phyloP scores from a whole-genome alignment of 2,113 vertebrate genomes.

The Clarias gariepinus region DNA sequence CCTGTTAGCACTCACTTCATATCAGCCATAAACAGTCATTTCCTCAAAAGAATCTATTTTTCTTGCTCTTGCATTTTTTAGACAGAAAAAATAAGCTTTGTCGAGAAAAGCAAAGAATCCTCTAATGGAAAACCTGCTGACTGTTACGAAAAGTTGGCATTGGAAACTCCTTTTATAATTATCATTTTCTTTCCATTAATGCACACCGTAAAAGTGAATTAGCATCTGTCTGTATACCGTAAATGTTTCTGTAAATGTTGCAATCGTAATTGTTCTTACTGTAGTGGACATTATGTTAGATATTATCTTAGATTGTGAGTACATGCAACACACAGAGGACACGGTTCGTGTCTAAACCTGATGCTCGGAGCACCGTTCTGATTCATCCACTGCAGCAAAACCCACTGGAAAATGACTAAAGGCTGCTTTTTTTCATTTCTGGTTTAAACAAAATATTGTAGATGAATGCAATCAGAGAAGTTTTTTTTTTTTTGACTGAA shows the following conservation, averaged over 20 bases:
- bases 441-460: not conserved
- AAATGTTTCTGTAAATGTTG: not conserved
- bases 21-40: not conserved
- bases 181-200: not conserved
- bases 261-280: not conserved
- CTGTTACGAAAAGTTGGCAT: not conserved
- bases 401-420: not conserved
- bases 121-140: no score
- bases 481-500: not conserved
- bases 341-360: slow-evolving; percentile 24
- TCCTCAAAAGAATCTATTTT: not conserved
- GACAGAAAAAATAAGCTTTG: not conserved
- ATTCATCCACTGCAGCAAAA: slow-evolving; percentile 5
- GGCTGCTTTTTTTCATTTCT: not conserved
- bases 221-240: not conserved
- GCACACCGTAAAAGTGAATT: not conserved
- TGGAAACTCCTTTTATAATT: not conserved
- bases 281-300: not conserved
- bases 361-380: not conserved
- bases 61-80: not conserved
- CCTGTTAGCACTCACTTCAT: not conserved
- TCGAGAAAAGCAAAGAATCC: not conserved
- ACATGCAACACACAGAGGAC: not conserved
- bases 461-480: not conserved
- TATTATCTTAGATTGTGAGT: not conserved